A percentile compares a stretch with the other conserved stretches of the same genome.
phyloP scores from a whole-genome alignment of 1,140 invertebrate genomes.

The Papilio machaon region DNA sequence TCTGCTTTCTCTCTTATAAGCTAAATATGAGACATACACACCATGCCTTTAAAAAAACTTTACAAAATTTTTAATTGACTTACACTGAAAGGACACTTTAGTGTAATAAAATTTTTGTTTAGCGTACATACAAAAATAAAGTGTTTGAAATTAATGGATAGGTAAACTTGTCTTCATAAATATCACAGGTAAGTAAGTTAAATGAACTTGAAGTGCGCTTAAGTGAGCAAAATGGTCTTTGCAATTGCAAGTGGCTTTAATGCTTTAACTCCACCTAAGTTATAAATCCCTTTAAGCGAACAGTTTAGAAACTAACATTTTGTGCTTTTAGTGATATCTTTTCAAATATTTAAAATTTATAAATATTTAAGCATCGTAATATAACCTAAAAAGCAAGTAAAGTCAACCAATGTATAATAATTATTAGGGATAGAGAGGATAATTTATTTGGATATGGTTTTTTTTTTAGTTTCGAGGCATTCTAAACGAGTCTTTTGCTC shows the following conservation, averaged over 20 bases:
- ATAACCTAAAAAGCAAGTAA: not conserved
- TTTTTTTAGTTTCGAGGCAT: no score
- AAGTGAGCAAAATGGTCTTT: conserved; percentile 26
- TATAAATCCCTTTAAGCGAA: conserved; percentile 15
- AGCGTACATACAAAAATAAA: not conserved
- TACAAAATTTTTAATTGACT: no score
- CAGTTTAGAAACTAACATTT: conserved; percentile 1
- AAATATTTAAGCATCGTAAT: not conserved
- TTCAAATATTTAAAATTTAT: not conserved
- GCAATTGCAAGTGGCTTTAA: conserved; percentile 20
- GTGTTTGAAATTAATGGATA: not conserved
- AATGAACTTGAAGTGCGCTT: conserved; percentile 24
- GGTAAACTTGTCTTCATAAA: conserved; percentile 13
- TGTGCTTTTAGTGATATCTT: conserved; percentile 1
- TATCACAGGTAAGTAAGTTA: conserved; percentile 21
- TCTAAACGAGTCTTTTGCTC: no score
- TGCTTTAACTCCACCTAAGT: conserved; percentile 19
- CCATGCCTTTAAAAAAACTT: not conserved
- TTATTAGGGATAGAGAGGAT: no score
- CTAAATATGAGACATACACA: no score
- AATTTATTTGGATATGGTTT: no score
- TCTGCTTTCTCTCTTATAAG: no score
- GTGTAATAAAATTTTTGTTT: not conserved
- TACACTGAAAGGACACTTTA: no score
- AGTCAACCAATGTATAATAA: no score